Percentiles rank a stretch among this genome's conserved stretches.
These are phyloP conservation scores for Paracentrotus lividus DNA, from an alignment of 53 echinoderm and acorn worm genomes.

Conservation along the genomic window DNA sequence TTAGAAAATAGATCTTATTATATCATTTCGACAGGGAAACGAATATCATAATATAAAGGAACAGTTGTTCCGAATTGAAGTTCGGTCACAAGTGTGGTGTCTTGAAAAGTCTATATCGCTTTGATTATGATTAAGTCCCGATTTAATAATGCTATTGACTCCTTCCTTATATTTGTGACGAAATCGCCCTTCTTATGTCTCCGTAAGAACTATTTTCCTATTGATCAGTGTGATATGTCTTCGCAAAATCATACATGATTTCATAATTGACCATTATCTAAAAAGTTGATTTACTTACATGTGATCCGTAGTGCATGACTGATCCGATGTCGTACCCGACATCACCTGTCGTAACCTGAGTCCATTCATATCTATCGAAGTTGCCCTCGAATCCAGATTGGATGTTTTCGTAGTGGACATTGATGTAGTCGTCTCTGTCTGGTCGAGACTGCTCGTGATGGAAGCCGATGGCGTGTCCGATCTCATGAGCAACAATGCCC, in stretches of 20 bases:
- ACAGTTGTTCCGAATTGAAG: not conserved
- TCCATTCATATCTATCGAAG: slow-evolving; percentile 57
- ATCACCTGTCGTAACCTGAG: slow-evolving; percentile 38
- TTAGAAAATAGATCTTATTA: not conserved
- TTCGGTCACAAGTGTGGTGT: not conserved
- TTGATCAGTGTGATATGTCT: too few species aligned
- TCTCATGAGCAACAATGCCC: slow-evolving; percentile 90
- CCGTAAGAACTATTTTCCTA: too few species aligned
- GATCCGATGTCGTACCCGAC: slow-evolving; percentile 70
- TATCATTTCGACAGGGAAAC: not conserved
- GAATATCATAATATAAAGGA: not conserved
- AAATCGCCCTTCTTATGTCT: too few species aligned
- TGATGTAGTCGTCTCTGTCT: slow-evolving; percentile 87
- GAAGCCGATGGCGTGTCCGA: slow-evolving; percentile 94
- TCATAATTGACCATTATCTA: not conserved
- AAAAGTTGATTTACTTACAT: slow-evolving; percentile 50
- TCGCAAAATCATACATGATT: not conserved
- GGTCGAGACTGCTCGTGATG: slow-evolving; percentile 98
- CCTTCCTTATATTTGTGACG: too few species aligned
- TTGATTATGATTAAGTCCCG: too few species aligned
- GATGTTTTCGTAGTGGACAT: slow-evolving; percentile 81
- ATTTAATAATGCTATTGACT: not conserved
- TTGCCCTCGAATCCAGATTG: slow-evolving; percentile 57
- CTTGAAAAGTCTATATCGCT: not conserved
- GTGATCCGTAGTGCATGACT: slow-evolving; percentile 71